A percentile compares a stretch with the other conserved stretches of the same genome.
These are phyloP conservation scores for Antennarius striatus DNA, from an alignment of 2,113 vertebrate genomes.

Conservation along the genomic window DNA sequence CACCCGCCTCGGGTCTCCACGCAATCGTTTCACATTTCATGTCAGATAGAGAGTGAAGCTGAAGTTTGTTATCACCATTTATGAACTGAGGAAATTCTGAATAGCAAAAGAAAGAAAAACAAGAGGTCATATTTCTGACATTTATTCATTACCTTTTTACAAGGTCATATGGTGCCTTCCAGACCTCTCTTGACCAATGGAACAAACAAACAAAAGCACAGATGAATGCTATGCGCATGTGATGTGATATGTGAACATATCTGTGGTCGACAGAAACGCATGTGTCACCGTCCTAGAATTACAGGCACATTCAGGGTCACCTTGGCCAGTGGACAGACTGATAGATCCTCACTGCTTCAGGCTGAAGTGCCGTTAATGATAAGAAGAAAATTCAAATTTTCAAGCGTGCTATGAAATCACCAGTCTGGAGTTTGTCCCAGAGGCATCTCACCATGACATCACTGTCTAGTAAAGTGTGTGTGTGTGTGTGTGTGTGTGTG, in stretches of 20 bases:
- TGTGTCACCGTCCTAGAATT: conserved; percentile 32
- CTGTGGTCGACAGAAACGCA: conserved; percentile 20
- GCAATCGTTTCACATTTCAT: neutral
- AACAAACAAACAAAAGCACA: conserved; percentile 35
- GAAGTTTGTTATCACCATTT: conserved; percentile 28
- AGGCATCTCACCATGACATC: conserved; percentile 59
- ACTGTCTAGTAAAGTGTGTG: conserved; percentile 39
- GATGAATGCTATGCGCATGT: neutral
- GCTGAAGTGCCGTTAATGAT: neutral
- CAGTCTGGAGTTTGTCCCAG: conserved; percentile 37
- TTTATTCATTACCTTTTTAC: conserved; percentile 71
- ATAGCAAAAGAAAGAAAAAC: conserved; percentile 43
- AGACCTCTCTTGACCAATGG: conserved; percentile 21
- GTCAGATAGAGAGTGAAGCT: neutral
- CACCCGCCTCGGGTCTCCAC: neutral
- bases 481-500: too few relatives aligned
- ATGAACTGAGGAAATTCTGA: conserved; percentile 27
- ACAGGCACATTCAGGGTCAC: conserved; percentile 29
- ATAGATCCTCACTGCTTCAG: conserved; percentile 5
- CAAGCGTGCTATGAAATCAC: conserved; percentile 59
- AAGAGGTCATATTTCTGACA: conserved; percentile 60
- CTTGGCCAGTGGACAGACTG: neutral
- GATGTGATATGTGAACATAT: conserved; percentile 8
- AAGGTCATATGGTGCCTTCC: conserved; percentile 59
- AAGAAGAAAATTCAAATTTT: too few relatives aligned